Evolutionary conservation across 2,888 invertebrate species (phyloP), one percentile per base, ranked within the genome.

Genomic region (Lepetodrilus schrolli): DNA sequence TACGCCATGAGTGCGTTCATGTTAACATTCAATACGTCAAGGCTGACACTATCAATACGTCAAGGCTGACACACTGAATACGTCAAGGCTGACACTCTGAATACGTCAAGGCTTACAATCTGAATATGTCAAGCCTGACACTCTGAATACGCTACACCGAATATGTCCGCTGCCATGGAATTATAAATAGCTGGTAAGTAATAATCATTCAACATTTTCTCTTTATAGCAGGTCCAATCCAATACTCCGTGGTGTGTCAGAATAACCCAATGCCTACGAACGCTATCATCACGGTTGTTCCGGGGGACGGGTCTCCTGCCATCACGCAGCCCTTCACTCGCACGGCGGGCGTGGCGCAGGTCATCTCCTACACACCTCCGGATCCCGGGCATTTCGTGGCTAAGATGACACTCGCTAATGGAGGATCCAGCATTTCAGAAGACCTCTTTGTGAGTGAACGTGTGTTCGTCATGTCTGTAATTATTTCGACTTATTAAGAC

Each of bases 361-460:
- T 8, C 21, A 65, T 65, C 48, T 13, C 7, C 4, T 77, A 86
- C 58, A 71, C 69, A 0, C 87, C 84, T 66, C 38, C 75, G 0
- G 34, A 5, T 0, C 80, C 79, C 65, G 87, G 85, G 2, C 74
- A 82, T 38, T 85, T 83, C 69, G 38, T 65, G 1, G 79, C 83
- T 0, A 78, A 70, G 1, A 48, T 86, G n/a, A 79, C 74, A 4
- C 76, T 88, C 26, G 76, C 50, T 23, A 88, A 87, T 65, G 77
- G 79, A 26, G 87, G 86, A 4, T 83, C 86, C 0, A 70, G 76
- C 3, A 73, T 78, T 2, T 77, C 47, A 0, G 75, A 78, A 20
- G 68, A 50, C 4, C 66, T 83, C 8, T 26, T 68, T 70, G 86
- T 85, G 78, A 69, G 77, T 76, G 26, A 30, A 50, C 20, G 50